Conservation (phyloP, 2,888 invertebrate genomes). For the Clusia tigrina region DNA sequence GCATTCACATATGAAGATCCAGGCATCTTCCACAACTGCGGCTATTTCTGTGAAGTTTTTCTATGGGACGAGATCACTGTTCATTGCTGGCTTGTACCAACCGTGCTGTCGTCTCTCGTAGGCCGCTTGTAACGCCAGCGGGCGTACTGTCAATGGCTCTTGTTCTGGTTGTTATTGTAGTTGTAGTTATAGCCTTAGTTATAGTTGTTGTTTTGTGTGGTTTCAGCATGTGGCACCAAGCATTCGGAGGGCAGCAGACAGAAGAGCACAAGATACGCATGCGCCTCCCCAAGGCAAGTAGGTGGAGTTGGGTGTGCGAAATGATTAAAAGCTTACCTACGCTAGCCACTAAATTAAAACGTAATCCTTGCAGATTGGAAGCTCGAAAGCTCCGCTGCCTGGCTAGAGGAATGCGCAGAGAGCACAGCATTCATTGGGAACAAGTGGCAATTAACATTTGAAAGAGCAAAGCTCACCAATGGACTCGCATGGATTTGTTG, state of each 20-base stretch:
- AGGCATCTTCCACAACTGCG: too few species aligned
- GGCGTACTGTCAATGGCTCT: slow-evolving; percentile 36
- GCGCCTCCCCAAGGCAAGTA: background rate
- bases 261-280: background rate
- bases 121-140: slow-evolving; percentile 32
- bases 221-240: background rate
- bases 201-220: background rate
- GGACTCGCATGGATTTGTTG: too few species aligned
- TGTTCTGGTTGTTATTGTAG: slow-evolving; percentile 10
- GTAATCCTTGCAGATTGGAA: slow-evolving; percentile 25
- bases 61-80: slow-evolving; percentile 3
- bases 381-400: too few species aligned
- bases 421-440: too few species aligned
- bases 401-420: too few species aligned
- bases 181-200: slow-evolving; percentile 8
- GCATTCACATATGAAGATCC: too few species aligned
- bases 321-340: slow-evolving; percentile 37
- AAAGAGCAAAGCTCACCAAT: too few species aligned
- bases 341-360: slow-evolving; percentile 39
- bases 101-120: slow-evolving; percentile 23
- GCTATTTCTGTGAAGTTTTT: too few species aligned
- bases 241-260: background rate
- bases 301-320: slow-evolving; percentile 18
- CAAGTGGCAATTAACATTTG: too few species aligned
- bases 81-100: too few species aligned